Base-by-base conservation (phyloP, 30 jellyfish, hydroid and myxozoan species). In the Calvadosia cruxmelitensis region DNA sequence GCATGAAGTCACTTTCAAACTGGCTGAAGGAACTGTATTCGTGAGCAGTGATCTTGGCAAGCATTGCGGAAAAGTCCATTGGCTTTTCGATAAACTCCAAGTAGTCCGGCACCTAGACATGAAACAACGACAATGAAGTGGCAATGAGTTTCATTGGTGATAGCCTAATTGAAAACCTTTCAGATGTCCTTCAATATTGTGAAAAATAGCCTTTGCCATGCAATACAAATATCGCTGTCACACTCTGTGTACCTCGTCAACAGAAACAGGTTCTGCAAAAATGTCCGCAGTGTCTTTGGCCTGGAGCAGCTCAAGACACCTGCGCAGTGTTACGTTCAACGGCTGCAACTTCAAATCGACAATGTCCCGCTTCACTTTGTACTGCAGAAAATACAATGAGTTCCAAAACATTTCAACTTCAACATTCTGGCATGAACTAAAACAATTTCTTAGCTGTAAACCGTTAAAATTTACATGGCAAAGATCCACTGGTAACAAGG, bases 11-110 rank as follows among this genome's bases (percentile, higher is more conserved):
- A 0, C 66, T 69, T 63, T 81, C 98, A 68, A 89, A 78, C 36
- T 76, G 86, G 42, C 82, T 93, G 36, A 89, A 72, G 52, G 65
- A 68, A 34, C 49, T 63, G 77, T 89, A 89, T 48, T 89, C 95
- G 27, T 89, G 93, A 31, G 75, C 79, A 12, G 64, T 78, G 2
- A 89, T 69, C 34, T 89, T 89, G 34, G 53, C 78, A 5, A 79
- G 76, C 93, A 89, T 89, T 49, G 98, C 78, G 29, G 93, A 81
- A 73, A 89, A 89, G 66, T 89, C 98, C 98, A 89, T 89, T 10
- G 98, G 98, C n/a, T 20, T 70, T 36, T 74, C 76, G 29, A 89
- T 89, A 66, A 79, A 81, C 23, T 89, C 98, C 20, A 35, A 69
- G 72, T 89, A 89, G 53, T 89, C 98, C 20, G 98, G 98, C n/a